Base-by-base conservation (phyloP, 37 sponge, comb jelly and placozoan genomes). In the Beroe forskalii region DNA sequence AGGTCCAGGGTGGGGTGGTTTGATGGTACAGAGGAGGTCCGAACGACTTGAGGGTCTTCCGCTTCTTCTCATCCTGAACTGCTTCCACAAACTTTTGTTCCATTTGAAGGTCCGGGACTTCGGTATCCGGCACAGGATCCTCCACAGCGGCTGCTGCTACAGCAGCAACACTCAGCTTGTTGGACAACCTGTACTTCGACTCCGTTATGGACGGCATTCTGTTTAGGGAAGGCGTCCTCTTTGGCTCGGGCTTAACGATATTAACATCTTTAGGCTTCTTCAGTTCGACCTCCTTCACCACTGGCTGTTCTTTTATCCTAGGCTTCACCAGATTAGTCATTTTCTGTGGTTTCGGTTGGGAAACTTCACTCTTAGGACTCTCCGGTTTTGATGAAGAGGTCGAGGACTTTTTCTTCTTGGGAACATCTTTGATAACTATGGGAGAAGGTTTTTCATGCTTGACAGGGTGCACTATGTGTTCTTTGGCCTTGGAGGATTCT, bases 281-380 rank as follows among this genome's bases (percentile, higher is more conserved):
- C 14, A 72, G 6, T 2, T 35, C 24, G n/a, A 20, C 30, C 35
- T 44, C 86, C n/a, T 41, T 44, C 0, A 44, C 17, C 4, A 80
- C 31, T 3, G 66, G 66, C 17, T 64, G 66, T 43, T 80, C 86
- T 44, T 80, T 80, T 33, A 80, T 80, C 25, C 86, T 2, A n/a
- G 86, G 86, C 48, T 80, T 80, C 86, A 80, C 86, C 4, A 80
- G n/a, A 43, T 44, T 80, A 25, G 86, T 80, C 86, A 80, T 80
- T 23, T 80, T 80, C 55, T 80, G 38, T 22, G 86, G 55, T 38
- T 80, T 80, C 22, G 86, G 86, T 44, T 41, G 86, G 20, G 35
- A 24, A 1, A 30, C 30, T 24, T 80, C 86, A 33, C 20, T 43
- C 55, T 80, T 80, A 24, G 86, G 86, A 80, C 55, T 44, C 1